These are phyloP conservation scores for Latrodectus hesperus DNA, from an alignment of 2,888 invertebrate species.

Conservation along the genomic window DNA sequence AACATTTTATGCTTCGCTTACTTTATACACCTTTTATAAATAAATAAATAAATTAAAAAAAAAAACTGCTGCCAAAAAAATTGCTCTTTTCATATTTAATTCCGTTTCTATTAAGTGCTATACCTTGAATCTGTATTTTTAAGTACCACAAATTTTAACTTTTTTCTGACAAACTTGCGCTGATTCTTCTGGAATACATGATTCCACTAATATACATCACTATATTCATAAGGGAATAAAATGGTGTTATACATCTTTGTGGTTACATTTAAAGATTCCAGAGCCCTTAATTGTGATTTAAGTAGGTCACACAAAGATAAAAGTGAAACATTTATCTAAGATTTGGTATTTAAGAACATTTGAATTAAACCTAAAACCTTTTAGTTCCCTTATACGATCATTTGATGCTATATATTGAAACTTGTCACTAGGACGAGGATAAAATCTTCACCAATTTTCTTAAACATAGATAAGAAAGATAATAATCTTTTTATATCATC, in stretches of 20 bases:
- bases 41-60: no score
- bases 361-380: not conserved
- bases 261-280: not conserved
- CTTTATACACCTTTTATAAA: not conserved
- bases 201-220: not conserved
- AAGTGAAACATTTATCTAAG: not conserved
- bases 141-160: not conserved
- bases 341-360: not conserved
- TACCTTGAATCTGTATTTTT: not conserved
- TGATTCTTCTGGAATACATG: not conserved
- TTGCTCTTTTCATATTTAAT: not conserved
- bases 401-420: not conserved
- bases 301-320: not conserved
- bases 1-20: not conserved
- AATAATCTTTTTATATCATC: not conserved
- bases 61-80: not conserved
- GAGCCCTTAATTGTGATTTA: not conserved
- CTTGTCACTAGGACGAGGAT: not conserved
- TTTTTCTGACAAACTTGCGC: not conserved
- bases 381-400: not conserved
- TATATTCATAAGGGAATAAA: not conserved
- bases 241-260: not conserved
- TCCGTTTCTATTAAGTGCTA: not conserved
- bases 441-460: not conserved
- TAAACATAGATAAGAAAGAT: not conserved